Percentiles rank a stretch among this genome's conserved stretches.
phyloP scores from a whole-genome alignment of 1,140 invertebrate genomes.

The Drosophila lini region DNA sequence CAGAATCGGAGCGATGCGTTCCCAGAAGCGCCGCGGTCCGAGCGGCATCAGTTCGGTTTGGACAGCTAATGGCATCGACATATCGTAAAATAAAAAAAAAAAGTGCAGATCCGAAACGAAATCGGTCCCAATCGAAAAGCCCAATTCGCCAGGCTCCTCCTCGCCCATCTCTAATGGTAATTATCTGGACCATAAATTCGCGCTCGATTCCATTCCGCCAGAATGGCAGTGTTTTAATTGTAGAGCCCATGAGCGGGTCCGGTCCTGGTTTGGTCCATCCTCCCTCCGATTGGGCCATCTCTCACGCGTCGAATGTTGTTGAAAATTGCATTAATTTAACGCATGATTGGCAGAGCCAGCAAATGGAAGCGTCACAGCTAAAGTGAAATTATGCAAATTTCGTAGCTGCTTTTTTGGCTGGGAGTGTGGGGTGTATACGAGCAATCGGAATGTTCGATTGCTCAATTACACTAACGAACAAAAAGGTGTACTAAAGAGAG shows the following conservation, averaged over 20 bases:
- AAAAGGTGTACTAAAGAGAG: conserved; percentile 6
- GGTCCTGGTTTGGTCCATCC: not conserved
- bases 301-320: conserved; percentile 41
- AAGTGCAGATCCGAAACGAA: conserved; percentile 12
- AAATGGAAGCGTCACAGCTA: conserved; percentile 57
- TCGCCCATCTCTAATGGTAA: conserved; percentile 61
- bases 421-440: conserved; percentile 7
- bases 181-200: conserved; percentile 76
- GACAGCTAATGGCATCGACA: conserved; percentile 73
- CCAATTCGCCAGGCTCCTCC: conserved; percentile 15
- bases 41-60: conserved; percentile 56
- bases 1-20: conserved; percentile 16
- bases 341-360: conserved; percentile 68
- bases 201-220: conserved; percentile 40
- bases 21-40: conserved; percentile 7
- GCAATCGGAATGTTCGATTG: conserved; percentile 43
- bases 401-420: conserved; percentile 21
- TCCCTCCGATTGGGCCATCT: conserved; percentile 29
- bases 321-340: conserved; percentile 83
- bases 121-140: conserved; percentile 23
- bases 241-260: conserved; percentile 7
- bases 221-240: conserved; percentile 66
- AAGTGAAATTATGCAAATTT: conserved; percentile 66
- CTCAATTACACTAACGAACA: conserved; percentile 59
- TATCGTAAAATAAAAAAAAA: conserved; percentile 47